Base-by-base conservation (phyloP, 1,140 invertebrate genomes). In the Orussus abietinus region DNA sequence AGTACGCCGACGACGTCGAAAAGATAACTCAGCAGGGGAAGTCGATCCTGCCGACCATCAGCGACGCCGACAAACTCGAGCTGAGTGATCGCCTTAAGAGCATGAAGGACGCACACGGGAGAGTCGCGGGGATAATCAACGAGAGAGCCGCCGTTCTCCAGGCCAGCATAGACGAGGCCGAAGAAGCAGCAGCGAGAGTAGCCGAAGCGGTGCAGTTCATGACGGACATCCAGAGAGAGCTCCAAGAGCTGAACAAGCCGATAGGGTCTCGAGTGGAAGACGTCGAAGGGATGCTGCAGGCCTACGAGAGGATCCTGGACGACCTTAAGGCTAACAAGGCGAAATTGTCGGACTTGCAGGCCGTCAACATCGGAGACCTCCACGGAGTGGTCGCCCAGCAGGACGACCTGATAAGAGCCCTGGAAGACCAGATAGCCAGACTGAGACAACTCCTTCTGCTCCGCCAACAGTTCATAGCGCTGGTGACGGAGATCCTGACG, bases 181-280 rank as follows among this genome's bases (percentile, higher is more conserved):
- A 87, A 66, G 80, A 86, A 56, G 84, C 85, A 10, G 83, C 87
- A 14, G 80, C 80, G 17, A 82, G 83, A 54, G 76, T 93, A 9
- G 82, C 87, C 12, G 85, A 90, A 53, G 87, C 84, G 30, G 77
- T 85, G n/a, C 77, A 85, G 53, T 86, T 90, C 52, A 78, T 93
- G 54, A 80, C 83, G 22, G 79, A 83, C 39, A 84, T 95, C 15
- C 87, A 93, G 62, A 81, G 82, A 37, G 85, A 92, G 59, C 66
- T 96, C 1, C 85, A 89, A 49, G 81, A 87, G 33, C 69, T 93
- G 0, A 89, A 86, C 54, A 86, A 85, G 64, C 90, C 91, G 1
- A 82, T 94, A 38, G 91, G 92, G 10, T 83, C 83, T 3, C 84
- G 83, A 57, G 83, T 87, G 3, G 88, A 92, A 64, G 88, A 92